A percentile compares a stretch with the other conserved stretches of the same genome.
Conservation (phyloP, 2,888 invertebrate species). For the Geotrupes spiniger region DNA sequence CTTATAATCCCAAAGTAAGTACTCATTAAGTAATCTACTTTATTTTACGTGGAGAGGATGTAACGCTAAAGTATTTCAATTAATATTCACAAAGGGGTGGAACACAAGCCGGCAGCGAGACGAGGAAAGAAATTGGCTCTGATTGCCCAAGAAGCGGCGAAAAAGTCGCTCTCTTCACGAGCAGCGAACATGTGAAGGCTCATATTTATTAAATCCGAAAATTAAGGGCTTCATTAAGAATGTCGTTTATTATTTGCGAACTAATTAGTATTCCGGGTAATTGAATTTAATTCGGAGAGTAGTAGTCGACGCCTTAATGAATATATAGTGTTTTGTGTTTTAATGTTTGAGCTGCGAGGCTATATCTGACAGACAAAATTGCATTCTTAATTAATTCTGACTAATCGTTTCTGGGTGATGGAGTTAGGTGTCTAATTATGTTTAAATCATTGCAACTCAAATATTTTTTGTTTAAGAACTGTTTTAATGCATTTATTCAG, state of each 20-base stretch:
- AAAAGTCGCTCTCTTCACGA: neutral
- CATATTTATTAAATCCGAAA: slow-evolving; percentile 8
- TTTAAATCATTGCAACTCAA: no score
- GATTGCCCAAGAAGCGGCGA: neutral
- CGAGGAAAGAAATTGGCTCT: slow-evolving; percentile 1
- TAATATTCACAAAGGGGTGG: slow-evolving; percentile 1
- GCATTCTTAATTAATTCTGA: no score
- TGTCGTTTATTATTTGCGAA: slow-evolving; percentile 13
- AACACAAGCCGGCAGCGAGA: neutral
- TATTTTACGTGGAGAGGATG: neutral
- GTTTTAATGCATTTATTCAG: no score
- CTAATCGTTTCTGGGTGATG: no score
- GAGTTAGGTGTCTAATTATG: no score
- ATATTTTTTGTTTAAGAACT: no score
- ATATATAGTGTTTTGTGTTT: neutral
- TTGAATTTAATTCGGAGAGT: slow-evolving; percentile 7
- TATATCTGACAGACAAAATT: no score
- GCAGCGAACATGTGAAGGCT: neutral
- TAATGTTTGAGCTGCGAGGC: neutral
- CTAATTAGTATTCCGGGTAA: slow-evolving; percentile 10
- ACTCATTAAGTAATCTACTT: slow-evolving; percentile 5
- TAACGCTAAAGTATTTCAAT: slow-evolving; percentile 2
- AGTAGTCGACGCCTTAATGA: neutral
- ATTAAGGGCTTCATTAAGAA: slow-evolving; percentile 11
- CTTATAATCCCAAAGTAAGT: neutral